Conservation (phyloP, 2,888 invertebrate species). For the Endotricha flammealis region DNA sequence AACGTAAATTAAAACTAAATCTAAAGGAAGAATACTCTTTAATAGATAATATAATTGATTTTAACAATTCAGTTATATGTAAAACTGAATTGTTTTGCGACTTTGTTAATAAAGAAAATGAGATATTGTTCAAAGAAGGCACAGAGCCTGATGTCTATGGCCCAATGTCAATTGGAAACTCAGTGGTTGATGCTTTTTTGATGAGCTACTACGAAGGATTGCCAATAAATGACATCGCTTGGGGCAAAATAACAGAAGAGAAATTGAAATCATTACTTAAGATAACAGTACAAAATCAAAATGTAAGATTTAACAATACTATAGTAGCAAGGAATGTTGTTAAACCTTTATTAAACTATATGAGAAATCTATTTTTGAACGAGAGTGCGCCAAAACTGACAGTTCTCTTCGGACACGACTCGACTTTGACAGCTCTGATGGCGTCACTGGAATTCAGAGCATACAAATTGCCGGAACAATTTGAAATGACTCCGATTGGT, state of each 20-base stretch:
- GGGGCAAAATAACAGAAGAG: conserved; percentile 43
- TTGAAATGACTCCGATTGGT: too few relatives aligned
- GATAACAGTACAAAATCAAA: conserved; percentile 40
- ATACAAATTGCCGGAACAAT: too few relatives aligned
- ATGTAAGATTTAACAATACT: conserved; percentile 45
- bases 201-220: conserved; percentile 60
- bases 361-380: conserved; percentile 33
- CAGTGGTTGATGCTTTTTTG: conserved; percentile 47
- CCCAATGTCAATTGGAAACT: conserved; percentile 38
- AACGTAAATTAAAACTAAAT: conserved; percentile 32
- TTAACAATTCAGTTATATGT: conserved; percentile 44
- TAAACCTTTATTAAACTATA: conserved; percentile 38
- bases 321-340: conserved; percentile 37
- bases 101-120: conserved; percentile 29
- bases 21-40: conserved; percentile 33
- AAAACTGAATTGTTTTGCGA: conserved; percentile 38
- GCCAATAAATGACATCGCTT: conserved; percentile 42
- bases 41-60: conserved; percentile 43
- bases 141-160: conserved; percentile 46
- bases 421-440: too few relatives aligned
- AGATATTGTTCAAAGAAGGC: conserved; percentile 33
- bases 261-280: conserved; percentile 41
- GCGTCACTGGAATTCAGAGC: too few relatives aligned
- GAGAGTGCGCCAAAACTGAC: conserved; percentile 33
- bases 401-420: conserved; percentile 45